phyloP scores from a whole-genome alignment of 1,140 invertebrate species.

The Drosophila carrolli region DNA sequence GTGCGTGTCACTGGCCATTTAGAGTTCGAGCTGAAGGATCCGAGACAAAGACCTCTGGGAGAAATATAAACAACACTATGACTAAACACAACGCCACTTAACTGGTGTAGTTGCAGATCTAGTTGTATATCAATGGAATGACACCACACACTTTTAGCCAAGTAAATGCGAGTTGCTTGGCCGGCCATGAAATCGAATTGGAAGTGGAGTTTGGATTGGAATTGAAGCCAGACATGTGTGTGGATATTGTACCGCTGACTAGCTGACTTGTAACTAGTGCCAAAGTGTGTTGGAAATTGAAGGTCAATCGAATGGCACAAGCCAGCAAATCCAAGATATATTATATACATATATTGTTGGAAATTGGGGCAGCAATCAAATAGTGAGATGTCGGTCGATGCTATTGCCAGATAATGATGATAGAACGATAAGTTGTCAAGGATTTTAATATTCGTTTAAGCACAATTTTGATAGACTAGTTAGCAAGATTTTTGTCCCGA shows the following conservation, averaged over 20 bases:
- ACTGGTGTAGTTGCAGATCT: conserved; percentile 34
- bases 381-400: too few species aligned
- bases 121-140: conserved; percentile 57
- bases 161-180: conserved; percentile 68
- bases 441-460: too few species aligned
- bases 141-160: conserved; percentile 57
- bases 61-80: conserved; percentile 51
- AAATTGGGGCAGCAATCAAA: too few species aligned
- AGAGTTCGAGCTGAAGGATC: conserved; percentile 45
- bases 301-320: conserved; percentile 68
- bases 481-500: too few species aligned
- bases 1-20: conserved; percentile 67
- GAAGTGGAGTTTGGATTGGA: conserved; percentile 61
- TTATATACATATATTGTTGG: neutral
- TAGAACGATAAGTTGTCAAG: too few species aligned
- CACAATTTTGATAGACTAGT: too few species aligned
- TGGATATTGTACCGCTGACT: conserved; percentile 16
- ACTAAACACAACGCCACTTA: conserved; percentile 69
- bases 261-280: conserved; percentile 37
- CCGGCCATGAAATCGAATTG: conserved; percentile 73
- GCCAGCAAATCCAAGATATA: conserved; percentile 19
- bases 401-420: too few species aligned
- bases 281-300: conserved; percentile 64
- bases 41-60: conserved; percentile 67
- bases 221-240: conserved; percentile 47